Conservation (phyloP, 2,888 invertebrate species). For the Galerucella nymphaeae region DNA sequence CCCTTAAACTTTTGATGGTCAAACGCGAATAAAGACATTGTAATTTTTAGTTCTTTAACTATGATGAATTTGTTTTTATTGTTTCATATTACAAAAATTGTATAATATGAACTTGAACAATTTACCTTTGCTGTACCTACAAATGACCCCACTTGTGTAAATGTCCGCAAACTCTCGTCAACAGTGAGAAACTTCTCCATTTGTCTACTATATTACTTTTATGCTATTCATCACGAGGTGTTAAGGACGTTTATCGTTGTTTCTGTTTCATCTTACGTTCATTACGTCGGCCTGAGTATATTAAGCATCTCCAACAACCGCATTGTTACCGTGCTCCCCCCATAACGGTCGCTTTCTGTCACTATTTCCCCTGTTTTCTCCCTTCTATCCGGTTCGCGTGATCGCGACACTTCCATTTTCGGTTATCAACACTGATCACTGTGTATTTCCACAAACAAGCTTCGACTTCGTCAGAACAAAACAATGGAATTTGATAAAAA, state of each 20-base stretch:
- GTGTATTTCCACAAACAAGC: background rate
- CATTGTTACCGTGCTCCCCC: constrained; percentile 58
- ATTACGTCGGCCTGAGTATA: constrained; percentile 62
- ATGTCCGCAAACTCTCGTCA: constrained; percentile 11
- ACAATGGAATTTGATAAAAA: background rate
- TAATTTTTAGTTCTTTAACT: background rate
- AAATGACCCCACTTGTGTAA: constrained; percentile 11
- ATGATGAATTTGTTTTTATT: background rate
- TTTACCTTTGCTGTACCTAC: constrained; percentile 7
- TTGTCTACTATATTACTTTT: constrained; percentile 58
- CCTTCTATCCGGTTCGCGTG: background rate
- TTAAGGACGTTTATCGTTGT: constrained; percentile 64
- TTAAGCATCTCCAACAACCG: constrained; percentile 62
- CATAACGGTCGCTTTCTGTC: constrained; percentile 45
- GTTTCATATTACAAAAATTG: too few species aligned
- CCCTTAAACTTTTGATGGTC: constrained; percentile 1
- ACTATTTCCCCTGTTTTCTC: constrained; percentile 37
- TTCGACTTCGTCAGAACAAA: background rate
- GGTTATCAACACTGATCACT: constrained; percentile 15
- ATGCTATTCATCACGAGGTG: constrained; percentile 63
- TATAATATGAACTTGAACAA: background rate
- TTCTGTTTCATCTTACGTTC: constrained; percentile 64
- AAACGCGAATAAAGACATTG: constrained; percentile 9
- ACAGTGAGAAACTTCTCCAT: constrained; percentile 31
- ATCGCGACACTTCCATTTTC: constrained; percentile 33